Evolutionary conservation across 2,113 vertebrate genomes (phyloP).

Genomic region (Carollia perspicillata): DNA sequence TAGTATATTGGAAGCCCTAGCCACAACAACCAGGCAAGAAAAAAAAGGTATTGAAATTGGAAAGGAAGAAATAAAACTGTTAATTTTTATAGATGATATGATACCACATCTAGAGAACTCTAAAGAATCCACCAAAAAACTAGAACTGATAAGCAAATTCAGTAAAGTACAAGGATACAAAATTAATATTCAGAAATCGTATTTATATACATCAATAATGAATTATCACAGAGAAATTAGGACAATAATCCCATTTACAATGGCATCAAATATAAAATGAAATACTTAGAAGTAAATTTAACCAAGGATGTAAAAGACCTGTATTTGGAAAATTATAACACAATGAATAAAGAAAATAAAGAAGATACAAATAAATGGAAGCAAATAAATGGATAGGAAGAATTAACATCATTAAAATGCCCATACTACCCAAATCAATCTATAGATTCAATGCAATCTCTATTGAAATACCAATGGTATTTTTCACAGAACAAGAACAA

Average conservation of each 20-base stretch:
- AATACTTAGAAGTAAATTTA: background rate
- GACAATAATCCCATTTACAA: background rate
- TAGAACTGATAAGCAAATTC: background rate
- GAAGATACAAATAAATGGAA: too few relatives aligned
- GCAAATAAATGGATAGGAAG: too few relatives aligned
- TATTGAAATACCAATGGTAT: too few relatives aligned
- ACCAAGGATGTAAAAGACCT: background rate
- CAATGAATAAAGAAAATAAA: background rate
- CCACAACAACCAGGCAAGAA: background rate
- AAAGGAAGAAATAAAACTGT: background rate
- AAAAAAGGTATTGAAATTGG: background rate
- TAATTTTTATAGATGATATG: background rate
- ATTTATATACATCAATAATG: background rate
- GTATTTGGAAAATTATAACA: background rate
- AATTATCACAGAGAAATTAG: background rate
- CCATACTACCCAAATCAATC: too few relatives aligned
- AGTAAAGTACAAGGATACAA: background rate
- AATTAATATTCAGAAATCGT: background rate
- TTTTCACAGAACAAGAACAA: too few relatives aligned
- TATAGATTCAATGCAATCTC: too few relatives aligned
- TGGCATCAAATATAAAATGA: background rate
- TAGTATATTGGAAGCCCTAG: background rate
- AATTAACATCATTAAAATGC: too few relatives aligned
- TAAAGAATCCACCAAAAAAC: background rate
- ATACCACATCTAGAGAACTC: background rate